Conservation (phyloP, 1,140 invertebrate species). For the Brachionus manjavacas region DNA sequence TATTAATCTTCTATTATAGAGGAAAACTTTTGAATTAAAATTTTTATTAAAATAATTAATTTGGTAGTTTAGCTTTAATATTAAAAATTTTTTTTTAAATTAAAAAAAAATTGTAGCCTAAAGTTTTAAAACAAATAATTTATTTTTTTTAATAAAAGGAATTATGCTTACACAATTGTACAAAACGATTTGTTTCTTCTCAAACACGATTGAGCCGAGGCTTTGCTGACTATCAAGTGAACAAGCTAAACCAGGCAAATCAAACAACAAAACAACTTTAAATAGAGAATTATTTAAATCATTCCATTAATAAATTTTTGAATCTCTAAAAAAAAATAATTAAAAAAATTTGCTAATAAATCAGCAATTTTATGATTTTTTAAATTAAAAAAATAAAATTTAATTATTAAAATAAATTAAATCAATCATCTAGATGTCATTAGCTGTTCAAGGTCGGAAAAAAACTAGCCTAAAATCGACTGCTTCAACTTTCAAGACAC, state of each 20-base stretch:
- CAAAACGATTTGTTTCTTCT: conserved; percentile 23
- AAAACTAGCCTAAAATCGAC: background rate
- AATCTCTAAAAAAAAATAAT: background rate
- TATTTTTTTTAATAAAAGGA: background rate
- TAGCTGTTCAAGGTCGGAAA: background rate
- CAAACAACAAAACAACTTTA: background rate
- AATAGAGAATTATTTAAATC: background rate
- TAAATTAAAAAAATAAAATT: background rate
- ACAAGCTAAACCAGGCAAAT: conserved; percentile 12
- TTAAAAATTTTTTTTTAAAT: too few species aligned
- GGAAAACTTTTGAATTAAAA: too few species aligned
- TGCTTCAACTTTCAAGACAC: background rate
- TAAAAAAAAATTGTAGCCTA: too few species aligned
- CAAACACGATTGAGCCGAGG: conserved; percentile 27
- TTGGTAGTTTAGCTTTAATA: too few species aligned
- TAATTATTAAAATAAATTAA: background rate
- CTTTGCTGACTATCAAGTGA: conserved; percentile 34
- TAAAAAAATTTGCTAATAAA: background rate
- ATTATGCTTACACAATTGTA: conserved; percentile 11
- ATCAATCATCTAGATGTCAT: background rate
- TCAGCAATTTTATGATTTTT: background rate
- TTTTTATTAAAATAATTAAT: too few species aligned
- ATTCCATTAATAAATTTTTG: background rate
- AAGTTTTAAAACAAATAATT: too few species aligned
- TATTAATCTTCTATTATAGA: too few species aligned